Conservation (phyloP, 2,797 vertebrate species). For the Sebastolobus alascanus region DNA sequence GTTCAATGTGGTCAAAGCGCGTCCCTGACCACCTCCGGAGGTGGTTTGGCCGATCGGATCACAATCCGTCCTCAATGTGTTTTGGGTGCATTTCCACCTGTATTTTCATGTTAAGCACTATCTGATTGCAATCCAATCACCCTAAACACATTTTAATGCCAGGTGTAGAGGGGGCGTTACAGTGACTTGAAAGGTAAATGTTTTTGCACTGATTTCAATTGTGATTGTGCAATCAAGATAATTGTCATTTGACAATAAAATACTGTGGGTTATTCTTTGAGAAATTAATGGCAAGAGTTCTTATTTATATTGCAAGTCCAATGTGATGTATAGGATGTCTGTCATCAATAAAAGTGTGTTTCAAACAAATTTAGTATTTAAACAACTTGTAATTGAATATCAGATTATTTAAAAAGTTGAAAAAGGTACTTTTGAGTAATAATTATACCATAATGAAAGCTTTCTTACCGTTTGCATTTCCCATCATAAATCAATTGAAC, state of each 20-base stretch:
- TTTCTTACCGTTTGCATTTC: not conserved
- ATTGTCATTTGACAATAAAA: slow-evolving; percentile 62
- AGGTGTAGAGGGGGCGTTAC: not conserved
- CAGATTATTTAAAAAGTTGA: not conserved
- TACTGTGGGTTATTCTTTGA: slow-evolving; percentile 50
- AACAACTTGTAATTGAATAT: not conserved
- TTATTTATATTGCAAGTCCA: slow-evolving; percentile 13
- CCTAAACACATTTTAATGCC: not conserved
- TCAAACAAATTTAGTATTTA: not conserved
- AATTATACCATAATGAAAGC: not conserved
- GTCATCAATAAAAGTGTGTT: not conserved
- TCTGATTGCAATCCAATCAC: not conserved
- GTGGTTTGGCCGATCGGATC: no score
- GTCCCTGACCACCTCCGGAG: no score
- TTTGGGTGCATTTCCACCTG: not conserved
- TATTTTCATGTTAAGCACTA: no score
- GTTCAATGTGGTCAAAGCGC: no score
- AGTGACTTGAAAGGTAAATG: slow-evolving; percentile 36
- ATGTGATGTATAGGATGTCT: not conserved
- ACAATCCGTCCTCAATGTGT: no score
- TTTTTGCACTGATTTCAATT: slow-evolving; percentile 67
- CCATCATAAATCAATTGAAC: not conserved
- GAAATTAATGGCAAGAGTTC: not conserved
- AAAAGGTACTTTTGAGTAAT: not conserved
- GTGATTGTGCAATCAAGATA: slow-evolving; percentile 55